phyloP scores from a whole-genome alignment of 1,140 invertebrate species.

The Drosophila nigrodunni region DNA sequence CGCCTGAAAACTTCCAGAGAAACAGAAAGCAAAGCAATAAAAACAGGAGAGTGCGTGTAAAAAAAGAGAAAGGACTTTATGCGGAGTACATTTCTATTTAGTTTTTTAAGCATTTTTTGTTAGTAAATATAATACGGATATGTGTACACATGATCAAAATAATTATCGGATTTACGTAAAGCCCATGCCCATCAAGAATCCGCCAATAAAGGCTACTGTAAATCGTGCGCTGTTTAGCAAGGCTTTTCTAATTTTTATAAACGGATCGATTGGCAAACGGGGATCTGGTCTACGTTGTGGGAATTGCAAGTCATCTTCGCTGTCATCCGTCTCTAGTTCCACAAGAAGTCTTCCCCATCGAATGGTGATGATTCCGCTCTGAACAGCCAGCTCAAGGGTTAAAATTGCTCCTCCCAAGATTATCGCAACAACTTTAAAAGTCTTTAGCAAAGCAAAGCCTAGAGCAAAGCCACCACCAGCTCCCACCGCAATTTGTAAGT shows the following conservation, averaged over 20 bases:
- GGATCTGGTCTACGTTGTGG: background rate
- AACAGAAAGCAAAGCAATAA: background rate
- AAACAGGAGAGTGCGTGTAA: conserved; percentile 10
- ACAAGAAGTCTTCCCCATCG: background rate
- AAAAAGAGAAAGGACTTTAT: conserved; percentile 5
- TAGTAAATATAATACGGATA: conserved; percentile 4
- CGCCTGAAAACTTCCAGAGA: conserved; percentile 53
- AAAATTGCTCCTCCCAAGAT: conserved; percentile 30
- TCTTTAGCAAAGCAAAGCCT: conserved; percentile 42
- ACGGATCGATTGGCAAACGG: background rate
- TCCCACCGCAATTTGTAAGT: conserved; percentile 48
- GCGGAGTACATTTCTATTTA: conserved; percentile 19
- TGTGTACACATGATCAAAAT: background rate
- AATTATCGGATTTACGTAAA: conserved; percentile 22
- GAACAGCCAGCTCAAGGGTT: conserved; percentile 29
- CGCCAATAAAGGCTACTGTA: conserved; percentile 45
- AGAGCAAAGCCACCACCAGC: conserved; percentile 40
- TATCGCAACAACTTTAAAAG: conserved; percentile 50
- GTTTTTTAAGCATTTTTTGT: background rate
- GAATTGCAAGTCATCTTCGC: background rate
- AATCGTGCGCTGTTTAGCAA: conserved; percentile 33
- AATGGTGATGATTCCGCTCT: conserved; percentile 29
- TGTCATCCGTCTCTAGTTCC: background rate
- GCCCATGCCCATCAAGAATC: conserved; percentile 61
- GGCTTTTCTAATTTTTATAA: conserved; percentile 12